Evolutionary conservation across 2,113 vertebrate species (phyloP).

Genomic region (Pygathrix nemaeus): DNA sequence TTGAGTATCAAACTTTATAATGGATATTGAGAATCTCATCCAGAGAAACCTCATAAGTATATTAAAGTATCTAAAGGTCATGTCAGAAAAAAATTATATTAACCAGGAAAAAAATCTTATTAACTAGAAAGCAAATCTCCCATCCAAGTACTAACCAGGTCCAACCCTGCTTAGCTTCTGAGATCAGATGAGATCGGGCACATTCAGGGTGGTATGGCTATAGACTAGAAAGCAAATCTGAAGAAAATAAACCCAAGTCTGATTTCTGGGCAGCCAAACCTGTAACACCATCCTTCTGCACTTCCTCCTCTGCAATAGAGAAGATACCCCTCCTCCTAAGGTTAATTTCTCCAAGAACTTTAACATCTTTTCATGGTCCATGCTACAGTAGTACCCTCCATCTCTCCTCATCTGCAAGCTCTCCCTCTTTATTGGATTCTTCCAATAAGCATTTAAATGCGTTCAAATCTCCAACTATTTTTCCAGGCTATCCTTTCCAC

Average conservation of each 20-base stretch:
- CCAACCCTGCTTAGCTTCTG: no score
- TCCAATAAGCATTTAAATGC: background rate
- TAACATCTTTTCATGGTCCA: background rate
- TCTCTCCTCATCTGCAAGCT: background rate
- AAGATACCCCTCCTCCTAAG: background rate
- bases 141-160: no score
- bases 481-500: background rate
- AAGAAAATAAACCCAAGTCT: background rate
- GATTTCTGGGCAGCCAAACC: background rate
- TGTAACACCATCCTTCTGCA: background rate
- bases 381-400: background rate
- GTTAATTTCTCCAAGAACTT: background rate
- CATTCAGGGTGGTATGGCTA: no score
- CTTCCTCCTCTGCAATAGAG: background rate
- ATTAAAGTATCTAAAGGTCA: background rate
- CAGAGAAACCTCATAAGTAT: background rate
- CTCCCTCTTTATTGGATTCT: background rate
- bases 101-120: background rate
- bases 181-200: no score
- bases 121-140: no score
- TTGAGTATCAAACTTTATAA: background rate
- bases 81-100: background rate
- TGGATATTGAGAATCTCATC: background rate
- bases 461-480: background rate
- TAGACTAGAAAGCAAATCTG: background rate